Evolutionary conservation across 2,888 invertebrate species (phyloP), one percentile per base, ranked within the genome.

Genomic region (Uropetala carovei): DNA sequence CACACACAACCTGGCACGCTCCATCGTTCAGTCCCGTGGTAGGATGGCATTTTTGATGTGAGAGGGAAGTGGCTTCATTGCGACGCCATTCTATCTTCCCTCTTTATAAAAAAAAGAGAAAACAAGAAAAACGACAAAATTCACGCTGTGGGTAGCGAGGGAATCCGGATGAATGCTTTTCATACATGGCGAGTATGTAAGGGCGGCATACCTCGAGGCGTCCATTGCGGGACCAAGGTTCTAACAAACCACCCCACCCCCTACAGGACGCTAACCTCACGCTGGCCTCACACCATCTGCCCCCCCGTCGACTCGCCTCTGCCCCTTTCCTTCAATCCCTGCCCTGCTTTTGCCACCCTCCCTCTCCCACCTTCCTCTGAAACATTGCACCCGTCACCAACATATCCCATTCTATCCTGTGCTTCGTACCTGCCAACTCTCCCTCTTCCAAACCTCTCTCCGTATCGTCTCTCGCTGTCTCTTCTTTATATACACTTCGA

Each of bases 111-210:
- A 22, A 68, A n/a, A 22, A 43, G 11, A 64, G 18, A n/a, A 64
- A n/a, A n/a, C 18, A n/a, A 64, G 75, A 75, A 75, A 68, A 75
- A 75, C 27, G 75, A 27, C n/a, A 75, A 75, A 75, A 75, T 75
- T 75, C 75, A 75, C 75, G 22, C 75, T 13, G 10, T n/a, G 68
- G n/a, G 10, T 68, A 68, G n/a, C 68, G 7, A 22, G 68, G 11
- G 68, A 22, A 68, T 68, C 68, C 75, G 75, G 75, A 75, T 75
- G 75, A 75, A 75, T 75, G 75, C 75, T 75, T 75, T 75, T 75
- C 75, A 75, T 75, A 75, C 75, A 75, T 27, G 27, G 27, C 5
- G 43, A 43, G 43, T 68, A 68, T 11, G 68, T 68, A 68, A 68
- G n/a, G 68, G 68, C 68, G 68, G 68, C 68, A 68, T 68, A 68